Conservation (phyloP, 2,113 vertebrate genomes). For the Salvator merianae region DNA sequence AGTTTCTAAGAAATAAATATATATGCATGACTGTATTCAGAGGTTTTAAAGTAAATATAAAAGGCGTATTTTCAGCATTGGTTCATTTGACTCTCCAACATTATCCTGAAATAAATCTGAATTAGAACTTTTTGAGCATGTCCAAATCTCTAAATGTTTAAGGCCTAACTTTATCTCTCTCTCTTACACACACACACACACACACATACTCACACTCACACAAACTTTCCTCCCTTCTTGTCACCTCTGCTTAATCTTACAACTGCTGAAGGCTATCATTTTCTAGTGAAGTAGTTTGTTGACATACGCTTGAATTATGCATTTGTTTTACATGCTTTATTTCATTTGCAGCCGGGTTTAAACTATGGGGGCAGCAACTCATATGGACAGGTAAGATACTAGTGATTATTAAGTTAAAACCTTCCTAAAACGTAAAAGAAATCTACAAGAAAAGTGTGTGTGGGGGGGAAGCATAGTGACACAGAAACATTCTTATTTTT, state of each 20-base stretch:
- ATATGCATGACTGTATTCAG: background rate
- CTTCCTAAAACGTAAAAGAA: background rate
- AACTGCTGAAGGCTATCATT: background rate
- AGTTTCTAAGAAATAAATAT: background rate
- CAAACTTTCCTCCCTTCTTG: background rate
- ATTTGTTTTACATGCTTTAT: background rate
- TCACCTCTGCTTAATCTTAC: background rate
- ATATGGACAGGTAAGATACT: constrained; percentile 62
- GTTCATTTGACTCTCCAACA: background rate
- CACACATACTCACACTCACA: too few relatives aligned
- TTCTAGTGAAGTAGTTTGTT: background rate
- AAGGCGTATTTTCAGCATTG: background rate
- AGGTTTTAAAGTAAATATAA: constrained; percentile 8
- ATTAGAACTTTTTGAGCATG: background rate
- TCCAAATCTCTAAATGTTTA: background rate
- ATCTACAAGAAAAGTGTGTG: background rate
- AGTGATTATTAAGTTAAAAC: background rate
- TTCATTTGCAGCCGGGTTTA: constrained; percentile 50
- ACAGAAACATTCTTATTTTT: background rate
- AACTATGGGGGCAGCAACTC: background rate
- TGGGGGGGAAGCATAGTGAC: background rate
- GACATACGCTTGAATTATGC: background rate
- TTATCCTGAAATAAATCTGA: background rate
- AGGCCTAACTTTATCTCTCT: too few relatives aligned
- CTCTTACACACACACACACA: too few relatives aligned